Conservation (phyloP, 2,113 vertebrate genomes). For the Sylvietta virens region DNA sequence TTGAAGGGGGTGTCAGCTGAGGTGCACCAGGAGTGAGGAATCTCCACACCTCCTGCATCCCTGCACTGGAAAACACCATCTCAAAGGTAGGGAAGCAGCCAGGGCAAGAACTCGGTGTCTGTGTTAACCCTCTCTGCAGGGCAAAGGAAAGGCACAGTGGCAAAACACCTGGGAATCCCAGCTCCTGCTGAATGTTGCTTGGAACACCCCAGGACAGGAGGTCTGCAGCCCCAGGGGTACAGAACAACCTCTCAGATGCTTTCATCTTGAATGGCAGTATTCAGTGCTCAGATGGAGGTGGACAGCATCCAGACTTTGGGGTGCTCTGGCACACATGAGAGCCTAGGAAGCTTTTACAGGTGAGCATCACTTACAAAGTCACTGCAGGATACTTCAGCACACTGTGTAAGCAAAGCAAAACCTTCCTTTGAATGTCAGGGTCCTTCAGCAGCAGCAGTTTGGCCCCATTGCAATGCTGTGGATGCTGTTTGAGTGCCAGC, state of each 20-base stretch:
- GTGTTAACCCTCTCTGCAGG: constrained; percentile 34
- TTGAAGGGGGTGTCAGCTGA: not conserved
- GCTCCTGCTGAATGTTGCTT: not conserved
- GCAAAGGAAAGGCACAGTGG: not conserved
- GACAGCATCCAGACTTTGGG: not conserved
- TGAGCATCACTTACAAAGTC: not conserved
- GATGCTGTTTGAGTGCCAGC: constrained; percentile 85
- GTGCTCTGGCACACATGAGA: not conserved
- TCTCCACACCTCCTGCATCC: constrained; percentile 80
- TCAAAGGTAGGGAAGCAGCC: constrained; percentile 3
- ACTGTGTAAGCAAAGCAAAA: not conserved
- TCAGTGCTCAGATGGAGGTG: not conserved
- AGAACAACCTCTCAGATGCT: not conserved
- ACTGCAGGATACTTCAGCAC: not conserved
- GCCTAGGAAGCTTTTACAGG: not conserved
- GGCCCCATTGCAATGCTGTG: constrained; percentile 77
- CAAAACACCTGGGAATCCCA: not conserved
- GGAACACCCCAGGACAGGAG: not conserved
- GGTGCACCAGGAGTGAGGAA: constrained; percentile 65
- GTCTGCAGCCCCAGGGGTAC: not conserved
- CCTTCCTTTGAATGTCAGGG: constrained; percentile 70
- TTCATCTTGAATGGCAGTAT: not conserved
- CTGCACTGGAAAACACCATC: constrained; percentile 76
- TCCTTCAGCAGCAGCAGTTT: constrained; percentile 77
- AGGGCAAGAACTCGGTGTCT: constrained; percentile 43